Conservation (phyloP, 2,113 vertebrate species). For the Eira barbara region DNA sequence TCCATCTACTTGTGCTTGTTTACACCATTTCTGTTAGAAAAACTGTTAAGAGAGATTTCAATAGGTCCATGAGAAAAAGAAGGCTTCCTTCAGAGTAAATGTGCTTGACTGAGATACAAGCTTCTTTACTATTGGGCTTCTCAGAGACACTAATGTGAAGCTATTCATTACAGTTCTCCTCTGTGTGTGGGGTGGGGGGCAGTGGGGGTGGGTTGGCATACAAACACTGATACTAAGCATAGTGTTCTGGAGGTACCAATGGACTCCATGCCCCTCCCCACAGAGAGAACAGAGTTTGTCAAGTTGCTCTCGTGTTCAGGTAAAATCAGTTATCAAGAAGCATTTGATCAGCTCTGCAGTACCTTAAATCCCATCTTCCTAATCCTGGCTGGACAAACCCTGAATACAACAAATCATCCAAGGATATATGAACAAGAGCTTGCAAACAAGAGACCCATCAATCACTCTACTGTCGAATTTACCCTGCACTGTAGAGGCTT, state of each 20-base stretch:
- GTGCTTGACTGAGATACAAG: neutral
- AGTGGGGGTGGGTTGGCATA: neutral
- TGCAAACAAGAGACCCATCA: slow-evolving; percentile 22
- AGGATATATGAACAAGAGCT: slow-evolving; percentile 20
- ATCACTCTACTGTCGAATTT: neutral
- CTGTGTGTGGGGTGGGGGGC: fast-evolving
- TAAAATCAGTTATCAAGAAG: neutral
- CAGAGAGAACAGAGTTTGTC: neutral
- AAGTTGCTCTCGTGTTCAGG: neutral
- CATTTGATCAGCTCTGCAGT: neutral
- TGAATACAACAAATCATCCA: slow-evolving; percentile 1
- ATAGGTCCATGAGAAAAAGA: slow-evolving; percentile 4
- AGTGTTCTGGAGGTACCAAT: neutral
- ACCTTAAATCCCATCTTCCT: neutral
- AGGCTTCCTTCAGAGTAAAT: neutral
- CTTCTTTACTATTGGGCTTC: neutral
- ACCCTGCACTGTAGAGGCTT: neutral
- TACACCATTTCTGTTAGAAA: neutral
- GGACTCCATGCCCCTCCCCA: too few species aligned
- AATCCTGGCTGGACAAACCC: neutral
- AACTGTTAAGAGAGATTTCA: neutral
- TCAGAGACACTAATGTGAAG: neutral
- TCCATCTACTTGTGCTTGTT: neutral
- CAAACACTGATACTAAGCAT: neutral
- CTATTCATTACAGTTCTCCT: neutral